Conservation (phyloP, 2,888 invertebrate genomes). For the Pseudococcus longispinus region DNA sequence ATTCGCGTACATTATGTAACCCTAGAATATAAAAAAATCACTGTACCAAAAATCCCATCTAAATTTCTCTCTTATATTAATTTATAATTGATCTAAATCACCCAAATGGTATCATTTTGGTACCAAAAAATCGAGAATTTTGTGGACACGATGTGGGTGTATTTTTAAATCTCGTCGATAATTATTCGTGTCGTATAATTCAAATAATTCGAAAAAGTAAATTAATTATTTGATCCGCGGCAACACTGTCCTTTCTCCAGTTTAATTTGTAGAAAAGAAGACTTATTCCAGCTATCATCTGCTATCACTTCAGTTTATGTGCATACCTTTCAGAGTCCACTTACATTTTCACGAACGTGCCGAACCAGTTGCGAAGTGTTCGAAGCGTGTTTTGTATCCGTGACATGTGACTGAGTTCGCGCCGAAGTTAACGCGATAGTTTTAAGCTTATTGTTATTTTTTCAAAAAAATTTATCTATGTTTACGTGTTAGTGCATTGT, state of each 20-base stretch:
- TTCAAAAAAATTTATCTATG: not conserved
- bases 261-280: constrained; percentile 48
- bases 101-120: not conserved
- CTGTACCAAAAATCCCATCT: not conserved
- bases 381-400: constrained; percentile 27
- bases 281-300: constrained; percentile 40
- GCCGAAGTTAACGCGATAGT: not conserved
- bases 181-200: not conserved
- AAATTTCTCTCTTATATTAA: not conserved
- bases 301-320: constrained; percentile 39
- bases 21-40: not conserved
- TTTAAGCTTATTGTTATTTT: constrained; percentile 2
- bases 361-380: constrained; percentile 42
- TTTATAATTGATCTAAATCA: not conserved
- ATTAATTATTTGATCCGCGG: not conserved
- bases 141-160: not conserved
- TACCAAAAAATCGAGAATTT: not conserved
- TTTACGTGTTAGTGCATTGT: not conserved
- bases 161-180: not conserved
- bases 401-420: constrained; percentile 39
- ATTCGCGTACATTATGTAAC: not conserved
- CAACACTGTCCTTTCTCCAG: constrained; percentile 50
- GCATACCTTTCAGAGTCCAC: constrained; percentile 11
- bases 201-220: not conserved
- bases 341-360: constrained; percentile 32